A percentile compares a stretch with the other conserved stretches of the same genome.
Conservation (phyloP, 2,113 vertebrate genomes). For the Serranochromis macrocephalus region DNA sequence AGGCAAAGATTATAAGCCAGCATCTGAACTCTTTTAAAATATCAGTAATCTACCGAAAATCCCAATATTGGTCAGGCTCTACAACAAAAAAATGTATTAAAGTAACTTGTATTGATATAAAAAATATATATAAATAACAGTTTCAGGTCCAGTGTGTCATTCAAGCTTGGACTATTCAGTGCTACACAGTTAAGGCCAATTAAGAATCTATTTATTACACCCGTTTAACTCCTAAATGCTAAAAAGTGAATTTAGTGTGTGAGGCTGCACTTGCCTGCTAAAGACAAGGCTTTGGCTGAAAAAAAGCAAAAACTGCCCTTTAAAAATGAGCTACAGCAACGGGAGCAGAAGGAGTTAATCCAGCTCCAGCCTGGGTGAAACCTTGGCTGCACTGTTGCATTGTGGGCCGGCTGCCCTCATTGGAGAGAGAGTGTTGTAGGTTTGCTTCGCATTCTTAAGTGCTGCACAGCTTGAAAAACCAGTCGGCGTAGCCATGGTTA, state of each 20-base stretch:
- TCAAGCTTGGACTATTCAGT: neutral
- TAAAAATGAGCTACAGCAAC: neutral
- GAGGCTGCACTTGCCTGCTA: neutral
- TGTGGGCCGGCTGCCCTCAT: slow-evolving; percentile 21
- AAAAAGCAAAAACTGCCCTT: neutral
- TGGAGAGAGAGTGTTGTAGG: slow-evolving; percentile 19
- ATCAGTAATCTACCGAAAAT: neutral
- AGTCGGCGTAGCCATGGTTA: slow-evolving; percentile 76
- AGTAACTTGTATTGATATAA: neutral
- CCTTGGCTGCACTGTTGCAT: slow-evolving; percentile 10
- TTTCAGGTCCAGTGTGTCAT: neutral
- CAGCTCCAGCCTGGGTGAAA: neutral
- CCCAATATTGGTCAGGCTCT: neutral
- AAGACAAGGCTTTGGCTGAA: neutral
- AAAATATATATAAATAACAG: neutral
- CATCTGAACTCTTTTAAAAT: neutral
- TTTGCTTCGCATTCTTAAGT: slow-evolving; percentile 55
- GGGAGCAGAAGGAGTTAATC: slow-evolving; percentile 25
- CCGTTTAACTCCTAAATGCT: neutral
- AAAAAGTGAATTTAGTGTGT: neutral
- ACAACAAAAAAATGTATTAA: neutral
- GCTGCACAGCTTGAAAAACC: slow-evolving; percentile 82
- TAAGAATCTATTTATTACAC: neutral
- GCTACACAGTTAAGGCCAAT: neutral
- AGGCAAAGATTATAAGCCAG: neutral